Base-by-base conservation (phyloP, 2,888 invertebrate genomes). In the Druceiella hillmani region DNA sequence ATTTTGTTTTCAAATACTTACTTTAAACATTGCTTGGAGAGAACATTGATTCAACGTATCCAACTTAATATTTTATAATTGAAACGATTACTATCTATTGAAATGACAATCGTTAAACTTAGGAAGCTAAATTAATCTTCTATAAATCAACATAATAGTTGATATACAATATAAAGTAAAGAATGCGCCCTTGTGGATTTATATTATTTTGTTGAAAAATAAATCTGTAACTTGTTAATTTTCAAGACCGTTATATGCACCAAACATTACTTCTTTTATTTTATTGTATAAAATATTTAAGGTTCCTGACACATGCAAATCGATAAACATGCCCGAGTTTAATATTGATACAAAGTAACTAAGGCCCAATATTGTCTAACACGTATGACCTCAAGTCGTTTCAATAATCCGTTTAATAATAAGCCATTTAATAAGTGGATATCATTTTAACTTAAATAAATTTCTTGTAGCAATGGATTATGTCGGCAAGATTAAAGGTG, bases 301-400 rank as follows among this genome's bases (percentile, higher is more conserved):
- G 13, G 17, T 30, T 22, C 24, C 40, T 2, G 50, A 33, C 9
- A 26, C 29, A 34, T 26, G 43, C 4, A 44, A 36, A 9, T 46
- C 24, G 4, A 42, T 20, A 38, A 52, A 52, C 4, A 50, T 38
- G 2, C 52, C 52, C 14, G 52, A 50, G 35, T 52, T 50, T 33
- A 52, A 49, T 9, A 20, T 41, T 15, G 33, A 32, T 28, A 52
- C 50, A 25, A 26, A 32, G 35, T 52, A 43, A 40, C 52, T 52
- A 25, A 52, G 35, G 40, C 50, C 50, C 7, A 52, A 40, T 3
- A 20, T 31, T 4, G 36, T 26, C 2, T 50, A 40, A 11, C 38
- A 34, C 16, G 38, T 38, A 40, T 49, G 41, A 22, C 26, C 36
- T 38, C 49, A 49, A 36, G 40, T 36, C 35, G 49, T 50, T 31